These are phyloP conservation scores for Cephus nigrinus DNA, from an alignment of 2,888 invertebrate species.

Conservation along the genomic window DNA sequence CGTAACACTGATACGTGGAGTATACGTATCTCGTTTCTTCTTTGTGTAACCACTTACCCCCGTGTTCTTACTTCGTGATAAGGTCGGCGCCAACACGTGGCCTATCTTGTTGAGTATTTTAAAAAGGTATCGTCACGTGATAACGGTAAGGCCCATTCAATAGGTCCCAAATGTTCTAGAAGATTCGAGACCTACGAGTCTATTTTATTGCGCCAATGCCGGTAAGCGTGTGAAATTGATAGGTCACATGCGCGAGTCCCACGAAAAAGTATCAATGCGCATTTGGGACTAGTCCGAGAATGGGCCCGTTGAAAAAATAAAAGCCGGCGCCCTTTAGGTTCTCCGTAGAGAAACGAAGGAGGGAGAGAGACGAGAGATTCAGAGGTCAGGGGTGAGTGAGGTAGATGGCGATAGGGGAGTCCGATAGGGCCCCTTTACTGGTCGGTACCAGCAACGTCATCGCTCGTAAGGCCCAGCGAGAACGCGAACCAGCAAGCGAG, in stretches of 20 bases:
- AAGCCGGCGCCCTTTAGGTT: neutral
- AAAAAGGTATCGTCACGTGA: neutral
- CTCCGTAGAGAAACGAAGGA: neutral
- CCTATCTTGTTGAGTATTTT: neutral
- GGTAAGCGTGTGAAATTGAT: neutral
- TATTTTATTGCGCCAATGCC: neutral
- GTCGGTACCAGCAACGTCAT: neutral
- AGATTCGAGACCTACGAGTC: neutral
- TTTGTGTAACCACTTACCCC: neutral
- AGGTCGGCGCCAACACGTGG: neutral
- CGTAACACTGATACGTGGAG: neutral
- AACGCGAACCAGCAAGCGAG: slow-evolving; percentile 8
- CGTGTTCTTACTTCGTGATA: neutral
- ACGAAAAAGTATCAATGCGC: neutral
- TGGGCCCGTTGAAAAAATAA: neutral
- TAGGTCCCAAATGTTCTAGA: neutral
- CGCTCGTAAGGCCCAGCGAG: slow-evolving; percentile 8
- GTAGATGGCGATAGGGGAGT: neutral
- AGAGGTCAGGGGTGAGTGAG: neutral
- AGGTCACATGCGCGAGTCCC: neutral
- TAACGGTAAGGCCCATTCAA: neutral
- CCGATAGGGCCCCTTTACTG: neutral
- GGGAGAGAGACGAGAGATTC: neutral
- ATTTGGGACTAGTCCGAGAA: neutral
- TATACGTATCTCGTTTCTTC: neutral